A percentile compares a stretch with the other conserved stretches of the same genome.
Evolutionary conservation across 2,113 vertebrate species (phyloP).

Genomic region (Holacanthus passer): DNA sequence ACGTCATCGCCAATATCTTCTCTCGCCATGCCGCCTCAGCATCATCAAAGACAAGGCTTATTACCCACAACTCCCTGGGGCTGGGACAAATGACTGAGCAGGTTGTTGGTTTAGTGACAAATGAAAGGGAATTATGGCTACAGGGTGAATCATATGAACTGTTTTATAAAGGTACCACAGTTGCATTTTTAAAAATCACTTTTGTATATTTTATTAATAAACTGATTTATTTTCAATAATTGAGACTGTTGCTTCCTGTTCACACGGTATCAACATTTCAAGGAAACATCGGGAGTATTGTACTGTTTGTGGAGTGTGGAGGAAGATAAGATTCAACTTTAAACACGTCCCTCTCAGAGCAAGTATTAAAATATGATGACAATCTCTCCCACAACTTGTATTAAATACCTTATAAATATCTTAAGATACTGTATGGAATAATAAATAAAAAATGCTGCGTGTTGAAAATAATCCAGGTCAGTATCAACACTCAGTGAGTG

Average conservation of each 20-base stretch:
- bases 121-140: background rate
- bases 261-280: background rate
- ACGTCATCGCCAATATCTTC: background rate
- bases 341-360: background rate
- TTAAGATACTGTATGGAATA: background rate
- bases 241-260: background rate
- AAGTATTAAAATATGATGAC: background rate
- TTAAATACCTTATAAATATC: background rate
- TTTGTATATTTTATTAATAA: background rate
- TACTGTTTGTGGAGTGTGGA: background rate
- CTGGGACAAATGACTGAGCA: background rate
- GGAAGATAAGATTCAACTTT: background rate
- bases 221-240: background rate
- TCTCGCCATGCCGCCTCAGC: background rate
- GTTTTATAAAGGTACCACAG: background rate
- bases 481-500: no score
- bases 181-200: background rate
- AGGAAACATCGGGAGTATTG: background rate
- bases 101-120: background rate
- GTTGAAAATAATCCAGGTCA: no score
- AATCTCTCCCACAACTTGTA: background rate
- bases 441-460: no score
- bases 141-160: background rate
- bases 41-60: slow-evolving; percentile 38
- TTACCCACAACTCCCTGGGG: slow-evolving; percentile 45